Conservation (phyloP, 2,113 vertebrate species). For the Ciconia maguari region DNA sequence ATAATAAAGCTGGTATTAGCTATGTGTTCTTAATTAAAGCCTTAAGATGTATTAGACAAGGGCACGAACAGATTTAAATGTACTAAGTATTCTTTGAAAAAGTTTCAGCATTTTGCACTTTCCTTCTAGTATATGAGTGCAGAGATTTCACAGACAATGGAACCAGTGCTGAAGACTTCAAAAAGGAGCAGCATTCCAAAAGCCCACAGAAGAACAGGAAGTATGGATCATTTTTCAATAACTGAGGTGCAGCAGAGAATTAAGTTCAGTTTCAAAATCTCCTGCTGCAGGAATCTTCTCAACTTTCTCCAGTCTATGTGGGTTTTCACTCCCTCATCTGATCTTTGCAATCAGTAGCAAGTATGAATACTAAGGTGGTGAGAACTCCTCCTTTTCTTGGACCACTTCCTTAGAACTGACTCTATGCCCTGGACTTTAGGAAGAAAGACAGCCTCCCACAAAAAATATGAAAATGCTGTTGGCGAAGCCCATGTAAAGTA, state of each 20-base stretch:
- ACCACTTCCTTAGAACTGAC: not conserved
- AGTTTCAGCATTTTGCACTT: not conserved
- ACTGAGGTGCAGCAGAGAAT: not conserved
- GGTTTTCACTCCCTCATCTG: not conserved
- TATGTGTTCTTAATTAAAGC: not conserved
- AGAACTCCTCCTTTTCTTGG: not conserved
- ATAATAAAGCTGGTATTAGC: not conserved
- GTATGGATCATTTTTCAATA: not conserved
- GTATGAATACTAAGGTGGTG: not conserved
- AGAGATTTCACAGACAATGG: not conserved
- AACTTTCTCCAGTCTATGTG: not conserved
- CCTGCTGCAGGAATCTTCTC: not conserved
- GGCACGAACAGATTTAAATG: not conserved
- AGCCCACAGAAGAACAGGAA: not conserved
- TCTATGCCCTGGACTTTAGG: not conserved
- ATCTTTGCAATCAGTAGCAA: not conserved
- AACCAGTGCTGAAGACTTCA: not conserved
- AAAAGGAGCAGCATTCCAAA: not conserved
- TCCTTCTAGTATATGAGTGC: not conserved
- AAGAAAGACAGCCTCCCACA: not conserved
- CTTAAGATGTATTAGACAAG: not conserved
- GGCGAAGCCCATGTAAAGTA: not conserved
- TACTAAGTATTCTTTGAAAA: not conserved
- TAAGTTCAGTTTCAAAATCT: not conserved
- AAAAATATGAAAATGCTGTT: not conserved